Evolutionary conservation across 1,140 invertebrate species (phyloP).

Genomic region (Bombus turneri): DNA sequence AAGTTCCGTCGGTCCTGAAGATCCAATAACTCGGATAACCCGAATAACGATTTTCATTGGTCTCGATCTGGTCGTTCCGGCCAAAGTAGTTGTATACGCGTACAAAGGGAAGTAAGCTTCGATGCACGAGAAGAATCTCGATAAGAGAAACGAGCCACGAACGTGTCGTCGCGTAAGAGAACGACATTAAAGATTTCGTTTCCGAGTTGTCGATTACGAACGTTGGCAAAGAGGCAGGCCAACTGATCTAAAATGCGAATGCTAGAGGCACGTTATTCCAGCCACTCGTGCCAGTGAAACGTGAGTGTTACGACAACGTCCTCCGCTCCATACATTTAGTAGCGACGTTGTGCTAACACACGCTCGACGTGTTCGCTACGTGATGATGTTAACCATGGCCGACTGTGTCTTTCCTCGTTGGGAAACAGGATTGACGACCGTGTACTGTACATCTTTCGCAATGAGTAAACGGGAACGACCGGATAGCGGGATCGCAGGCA

Average conservation of each 20-base stretch:
- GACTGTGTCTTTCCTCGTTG: neutral
- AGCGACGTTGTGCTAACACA: slow-evolving; percentile 57
- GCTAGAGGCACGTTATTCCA: slow-evolving; percentile 51
- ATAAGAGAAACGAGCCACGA: slow-evolving; percentile 25
- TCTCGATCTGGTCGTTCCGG: neutral
- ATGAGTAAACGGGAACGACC: neutral
- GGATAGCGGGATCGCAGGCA: too few species aligned
- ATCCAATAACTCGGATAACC: neutral
- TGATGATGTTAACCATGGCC: slow-evolving; percentile 42
- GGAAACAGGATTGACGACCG: slow-evolving; percentile 38
- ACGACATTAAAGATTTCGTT: slow-evolving; percentile 23
- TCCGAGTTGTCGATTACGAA: neutral
- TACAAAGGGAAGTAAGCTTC: too few species aligned
- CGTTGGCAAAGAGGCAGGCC: neutral
- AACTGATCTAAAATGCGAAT: slow-evolving; percentile 63
- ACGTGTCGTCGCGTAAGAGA: neutral
- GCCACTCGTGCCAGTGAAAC: slow-evolving; percentile 57
- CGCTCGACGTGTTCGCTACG: slow-evolving; percentile 51
- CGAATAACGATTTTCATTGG: neutral
- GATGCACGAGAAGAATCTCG: neutral
- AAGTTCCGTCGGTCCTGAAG: neutral
- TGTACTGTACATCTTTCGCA: slow-evolving; percentile 14
- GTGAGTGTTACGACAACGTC: slow-evolving; percentile 65
- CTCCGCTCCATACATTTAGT: slow-evolving; percentile 59
- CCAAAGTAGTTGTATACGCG: too few species aligned